A percentile compares a stretch with the other conserved stretches of the same genome.
Conservation (phyloP, 2,888 invertebrate genomes). For the Lasioglossum malachurum region DNA sequence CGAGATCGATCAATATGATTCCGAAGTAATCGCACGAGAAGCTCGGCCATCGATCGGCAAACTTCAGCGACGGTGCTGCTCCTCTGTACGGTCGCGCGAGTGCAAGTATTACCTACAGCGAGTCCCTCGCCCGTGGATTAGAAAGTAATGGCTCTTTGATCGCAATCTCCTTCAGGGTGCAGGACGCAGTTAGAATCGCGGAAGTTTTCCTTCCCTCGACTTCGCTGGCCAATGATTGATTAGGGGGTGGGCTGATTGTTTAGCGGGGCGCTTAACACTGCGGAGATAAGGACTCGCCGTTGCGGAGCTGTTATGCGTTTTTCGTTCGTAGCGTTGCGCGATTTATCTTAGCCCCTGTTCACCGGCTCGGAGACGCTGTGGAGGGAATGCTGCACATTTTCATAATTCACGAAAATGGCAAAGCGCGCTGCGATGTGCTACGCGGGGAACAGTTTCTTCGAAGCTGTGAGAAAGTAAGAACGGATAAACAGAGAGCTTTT, state of each 20-base stretch:
- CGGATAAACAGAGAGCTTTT: slow-evolving; percentile 11
- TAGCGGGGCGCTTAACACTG: background rate
- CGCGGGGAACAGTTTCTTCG: background rate
- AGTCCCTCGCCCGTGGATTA: background rate
- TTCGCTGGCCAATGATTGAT: background rate
- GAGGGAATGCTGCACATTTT: background rate
- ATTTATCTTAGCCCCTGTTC: background rate
- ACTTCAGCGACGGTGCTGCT: background rate
- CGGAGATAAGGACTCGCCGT: background rate
- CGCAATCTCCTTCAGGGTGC: background rate
- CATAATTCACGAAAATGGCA: background rate
- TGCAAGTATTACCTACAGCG: background rate
- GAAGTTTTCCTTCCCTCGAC: background rate
- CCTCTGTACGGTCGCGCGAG: background rate
- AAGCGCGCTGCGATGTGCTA: background rate
- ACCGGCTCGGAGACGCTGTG: background rate
- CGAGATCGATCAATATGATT: slow-evolving; percentile 4
- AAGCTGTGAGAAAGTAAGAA: background rate
- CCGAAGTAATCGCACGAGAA: background rate
- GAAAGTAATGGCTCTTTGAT: slow-evolving; percentile 3
- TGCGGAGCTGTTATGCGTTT: background rate
- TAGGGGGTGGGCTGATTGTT: background rate
- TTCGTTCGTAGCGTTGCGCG: background rate
- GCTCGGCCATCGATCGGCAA: background rate
- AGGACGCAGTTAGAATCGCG: background rate